Base-by-base conservation (phyloP, 2,113 vertebrate genomes). In the Pica pica region DNA sequence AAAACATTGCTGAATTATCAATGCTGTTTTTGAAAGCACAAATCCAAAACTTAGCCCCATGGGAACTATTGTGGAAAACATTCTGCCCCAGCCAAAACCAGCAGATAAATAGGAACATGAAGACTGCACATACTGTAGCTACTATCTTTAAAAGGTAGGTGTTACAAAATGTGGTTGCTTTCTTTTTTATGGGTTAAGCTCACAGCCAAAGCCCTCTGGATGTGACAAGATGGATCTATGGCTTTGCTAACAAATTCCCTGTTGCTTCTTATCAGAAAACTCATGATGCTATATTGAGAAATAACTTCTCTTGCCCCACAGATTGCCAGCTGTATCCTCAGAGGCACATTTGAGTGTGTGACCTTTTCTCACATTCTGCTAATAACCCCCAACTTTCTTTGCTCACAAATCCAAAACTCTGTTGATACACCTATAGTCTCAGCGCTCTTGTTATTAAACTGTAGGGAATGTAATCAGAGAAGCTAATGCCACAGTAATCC, bases 401-500 rank as follows among this genome's bases (percentile, higher is more conserved):
- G 47, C 76, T 90, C 80, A n/a, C 85, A 83, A 83, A 81, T 59
- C 83, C 89, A 71, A 70, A 94, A 63, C 79, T 91, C 89, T 94
- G 88, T 88, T 92, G 91, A 86, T 92, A 61, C 46, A 93, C 91
- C 91, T 94, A 91, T 77, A 55, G 78, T 90, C 93, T 95, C 90
- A 71, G 83, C 30, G 83, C 75, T 94, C 94, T 87, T 95, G 92
- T 97, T 97, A 97, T 97, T 97, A 97, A 97, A 92, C 93, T 93
- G 89, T 90, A 85, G 95, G 97, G 96, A 96, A 95, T 92, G 95
- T 95, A 98, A 97, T 97, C 97, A 97, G 96, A 95, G 96, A 87
- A 83, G 91, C 91, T 97, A 98, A 97, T 98, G 90, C 97, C 96
- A 73, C 91, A 76, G 47, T 98, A 98, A 98, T 97, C 97, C 97